Evolutionary conservation across 2,888 invertebrate genomes (phyloP).

Genomic region (Vanessa cardui): DNA sequence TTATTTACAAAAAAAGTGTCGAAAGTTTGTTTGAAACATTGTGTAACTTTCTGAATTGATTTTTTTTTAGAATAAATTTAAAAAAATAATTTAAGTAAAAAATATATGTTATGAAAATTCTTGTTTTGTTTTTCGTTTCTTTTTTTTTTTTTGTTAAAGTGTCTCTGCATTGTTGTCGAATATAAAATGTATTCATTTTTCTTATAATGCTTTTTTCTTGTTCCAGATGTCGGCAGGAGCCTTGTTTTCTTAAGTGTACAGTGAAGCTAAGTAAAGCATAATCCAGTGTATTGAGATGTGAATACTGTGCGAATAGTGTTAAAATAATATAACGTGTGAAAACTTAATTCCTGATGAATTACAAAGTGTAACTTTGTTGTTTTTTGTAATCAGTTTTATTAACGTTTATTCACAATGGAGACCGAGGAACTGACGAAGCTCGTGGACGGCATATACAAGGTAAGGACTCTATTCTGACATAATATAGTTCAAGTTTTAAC

Average conservation of each 20-base stretch:
- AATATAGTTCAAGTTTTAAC: conserved; percentile 19
- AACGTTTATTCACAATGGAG: conserved; percentile 84
- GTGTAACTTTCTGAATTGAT: background rate
- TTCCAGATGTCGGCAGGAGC: conserved; percentile 76
- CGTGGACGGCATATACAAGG: conserved; percentile 96
- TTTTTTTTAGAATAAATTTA: background rate
- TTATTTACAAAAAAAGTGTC: conserved; percentile 1
- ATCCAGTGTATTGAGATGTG: conserved; percentile 73
- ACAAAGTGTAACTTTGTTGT: conserved; percentile 68
- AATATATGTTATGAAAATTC: background rate
- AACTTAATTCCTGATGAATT: conserved; percentile 71
- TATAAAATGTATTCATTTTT: conserved; percentile 22
- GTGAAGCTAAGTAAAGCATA: conserved; percentile 53
- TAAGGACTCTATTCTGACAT: conserved; percentile 62
- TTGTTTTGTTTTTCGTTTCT: too few species aligned
- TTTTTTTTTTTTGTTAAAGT: background rate
- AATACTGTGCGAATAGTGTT: conserved; percentile 72
- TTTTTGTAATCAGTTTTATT: conserved; percentile 55
- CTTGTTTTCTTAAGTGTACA: conserved; percentile 64
- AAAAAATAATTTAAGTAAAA: background rate
- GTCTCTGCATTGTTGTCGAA: background rate
- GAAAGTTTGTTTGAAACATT: background rate
- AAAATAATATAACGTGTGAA: conserved; percentile 63
- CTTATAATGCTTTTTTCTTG: conserved; percentile 60
- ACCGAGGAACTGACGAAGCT: conserved; percentile 95